Percentiles rank a stretch among this genome's conserved stretches.
phyloP scores from a whole-genome alignment of 1,140 invertebrate genomes.

The Sminthurides bifidus region DNA sequence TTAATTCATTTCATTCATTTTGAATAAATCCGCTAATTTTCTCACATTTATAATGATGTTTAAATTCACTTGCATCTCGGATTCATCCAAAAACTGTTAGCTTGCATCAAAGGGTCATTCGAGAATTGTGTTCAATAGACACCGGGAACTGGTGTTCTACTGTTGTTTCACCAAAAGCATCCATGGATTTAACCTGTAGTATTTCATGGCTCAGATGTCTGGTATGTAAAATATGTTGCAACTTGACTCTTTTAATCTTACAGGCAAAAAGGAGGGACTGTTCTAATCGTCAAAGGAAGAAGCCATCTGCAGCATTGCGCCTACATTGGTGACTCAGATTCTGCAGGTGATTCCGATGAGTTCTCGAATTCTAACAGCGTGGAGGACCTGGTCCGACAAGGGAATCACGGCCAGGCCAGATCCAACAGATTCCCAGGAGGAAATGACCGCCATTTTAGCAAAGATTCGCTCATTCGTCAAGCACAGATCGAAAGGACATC shows the following conservation, averaged over 20 bases:
- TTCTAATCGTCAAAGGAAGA: slow-evolving; percentile 61
- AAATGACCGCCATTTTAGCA: slow-evolving; percentile 22
- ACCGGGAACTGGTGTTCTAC: no score
- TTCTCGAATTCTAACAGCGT: slow-evolving; percentile 23
- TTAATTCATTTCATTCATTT: not conserved
- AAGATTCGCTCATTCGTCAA: slow-evolving; percentile 23
- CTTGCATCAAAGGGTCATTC: not conserved
- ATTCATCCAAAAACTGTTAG: not conserved
- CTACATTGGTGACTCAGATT: slow-evolving; percentile 57
- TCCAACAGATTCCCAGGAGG: slow-evolving; percentile 1
- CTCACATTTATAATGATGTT: not conserved
- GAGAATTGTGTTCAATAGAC: slow-evolving; percentile 3
- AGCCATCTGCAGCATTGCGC: slow-evolving; percentile 63
- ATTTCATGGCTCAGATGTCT: no score
- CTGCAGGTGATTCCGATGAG: slow-evolving; percentile 27
- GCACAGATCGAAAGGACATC: slow-evolving; percentile 11
- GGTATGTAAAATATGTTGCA: not conserved
- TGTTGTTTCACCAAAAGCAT: no score
- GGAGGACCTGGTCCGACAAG: not conserved
- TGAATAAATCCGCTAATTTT: not conserved
- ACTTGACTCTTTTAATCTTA: slow-evolving; percentile 7
- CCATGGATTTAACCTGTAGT: no score
- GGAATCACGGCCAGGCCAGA: not conserved
- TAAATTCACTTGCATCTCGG: not conserved
- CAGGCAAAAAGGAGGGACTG: slow-evolving; percentile 59